Base-by-base conservation (phyloP, 2,888 invertebrate species). In the Megamerina dolium region DNA sequence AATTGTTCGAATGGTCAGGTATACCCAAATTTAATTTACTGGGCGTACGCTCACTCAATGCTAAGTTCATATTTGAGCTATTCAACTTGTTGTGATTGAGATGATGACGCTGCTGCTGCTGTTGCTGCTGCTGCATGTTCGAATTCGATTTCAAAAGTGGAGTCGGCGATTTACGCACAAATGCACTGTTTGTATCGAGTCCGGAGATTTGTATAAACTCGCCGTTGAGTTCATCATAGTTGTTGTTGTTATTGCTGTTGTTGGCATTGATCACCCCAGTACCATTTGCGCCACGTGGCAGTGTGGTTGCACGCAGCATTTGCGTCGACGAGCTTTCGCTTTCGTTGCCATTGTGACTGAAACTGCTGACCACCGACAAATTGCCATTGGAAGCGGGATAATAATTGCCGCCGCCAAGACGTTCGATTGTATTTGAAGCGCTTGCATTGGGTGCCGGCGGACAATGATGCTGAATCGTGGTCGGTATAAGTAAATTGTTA, bases 221-320 rank as follows among this genome's bases (percentile, higher is more conserved):
- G 5, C 77, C 70, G 4, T 56, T 60, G 21, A 63, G 50, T 20
- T 66, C 63, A 13, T 66, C 66, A 32, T 59, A 61, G 44, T 61
- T 77, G 73, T 41, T 76, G 71, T 61, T 77, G 72, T 64, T 77
- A 59, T 51, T 75, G 29, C 17, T 74, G 23, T 46, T 36, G 13
- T 23, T 23, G 42, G 43, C 46, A 20, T 42, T 31, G n/a, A n/a
- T n/a, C n/a, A n/a, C n/a, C n/a, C n/a, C n/a, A n/a, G n/a, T n/a
- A n/a, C n/a, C n/a, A 13, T 40, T 45, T 40, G 41, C 43, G 55
- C 85, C 85, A 46, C 86, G 76, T 0, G 87, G 86, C 37, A 86
- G 66, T 2, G 87, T 87, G 17, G 83, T 82, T 2, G 86, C 83
- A 30, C 85, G 68, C 29, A 59, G 18, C 42, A 57, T 49, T 39